A percentile compares a stretch with the other conserved stretches of the same genome.
phyloP scores from a whole-genome alignment of 2,888 invertebrate species.

The Napeogenes sylphis region DNA sequence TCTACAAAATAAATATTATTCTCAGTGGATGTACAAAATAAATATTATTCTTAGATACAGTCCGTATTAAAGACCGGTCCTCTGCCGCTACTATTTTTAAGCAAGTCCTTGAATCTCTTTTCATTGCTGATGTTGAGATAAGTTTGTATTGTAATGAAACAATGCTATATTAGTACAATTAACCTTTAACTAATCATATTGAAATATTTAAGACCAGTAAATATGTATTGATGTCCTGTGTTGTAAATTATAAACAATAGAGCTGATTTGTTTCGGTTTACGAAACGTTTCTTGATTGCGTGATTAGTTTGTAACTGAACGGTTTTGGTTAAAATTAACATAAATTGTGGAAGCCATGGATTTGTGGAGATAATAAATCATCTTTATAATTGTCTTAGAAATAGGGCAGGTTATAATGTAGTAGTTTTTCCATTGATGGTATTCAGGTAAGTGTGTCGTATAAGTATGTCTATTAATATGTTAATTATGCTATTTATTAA shows the following conservation, averaged over 20 bases:
- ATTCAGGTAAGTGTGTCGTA: too few species aligned
- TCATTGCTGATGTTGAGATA: too few species aligned
- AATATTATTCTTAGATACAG: slow-evolving; percentile 23
- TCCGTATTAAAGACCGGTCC: slow-evolving; percentile 5
- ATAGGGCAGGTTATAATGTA: too few species aligned
- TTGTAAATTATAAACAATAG: slow-evolving; percentile 57
- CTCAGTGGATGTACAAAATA: too few species aligned
- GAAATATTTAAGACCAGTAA: background rate
- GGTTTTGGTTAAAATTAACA: slow-evolving; percentile 35
- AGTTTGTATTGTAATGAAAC: background rate
- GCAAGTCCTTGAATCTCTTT: too few species aligned
- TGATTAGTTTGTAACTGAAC: slow-evolving; percentile 38
- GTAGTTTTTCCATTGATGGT: too few species aligned
- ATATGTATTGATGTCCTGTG: slow-evolving; percentile 35
- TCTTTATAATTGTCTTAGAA: too few species aligned
- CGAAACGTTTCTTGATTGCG: slow-evolving; percentile 53
- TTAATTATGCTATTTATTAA: too few species aligned
- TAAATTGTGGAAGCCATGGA: slow-evolving; percentile 15
- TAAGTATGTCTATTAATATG: too few species aligned
- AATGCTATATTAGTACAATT: background rate
- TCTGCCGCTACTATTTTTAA: too few species aligned
- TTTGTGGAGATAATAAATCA: too few species aligned
- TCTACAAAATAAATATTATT: too few species aligned
- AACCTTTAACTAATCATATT: background rate
- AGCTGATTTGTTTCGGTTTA: slow-evolving; percentile 54